Base-by-base conservation (phyloP, 2,888 invertebrate genomes). In the Coenonympha glycerion region DNA sequence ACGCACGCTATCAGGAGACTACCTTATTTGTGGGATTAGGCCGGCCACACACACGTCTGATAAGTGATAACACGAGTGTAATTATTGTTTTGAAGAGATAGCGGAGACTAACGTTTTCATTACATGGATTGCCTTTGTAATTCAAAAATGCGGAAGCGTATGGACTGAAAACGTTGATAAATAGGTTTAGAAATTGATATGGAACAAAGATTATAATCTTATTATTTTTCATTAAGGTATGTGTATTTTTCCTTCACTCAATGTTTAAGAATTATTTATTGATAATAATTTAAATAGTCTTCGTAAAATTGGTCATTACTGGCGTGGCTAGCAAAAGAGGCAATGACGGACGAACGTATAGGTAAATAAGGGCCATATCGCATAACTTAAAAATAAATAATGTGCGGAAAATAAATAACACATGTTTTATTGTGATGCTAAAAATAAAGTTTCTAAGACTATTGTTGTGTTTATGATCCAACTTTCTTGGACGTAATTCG, bases 41-140 rank as follows among this genome's bases (percentile, higher is more conserved):
- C 54, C 50, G 71, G 39, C 39, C 76, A 72, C 77, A 76, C 75
- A 65, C 70, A 59, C 55, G 57, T 49, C 45, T 58, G 76, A 75
- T 75, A 75, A 71, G 22, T 22, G 39, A 39, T 39, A 39, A 39
- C 52, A 37, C 31, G 21, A 24, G 47, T 52, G 52, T 58, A 55
- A 61, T 48, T 53, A 59, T 58, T 61, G 39, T 39, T 60, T 59
- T 59, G 51, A 50, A 39, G 48, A 57, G 60, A 61, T 64, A 62
- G 55, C 45, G 34, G 22, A 39, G 4, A 40, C 34, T 8, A 31
- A 44, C 44, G 41, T 42, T 30, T n/a, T 26, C 26, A 24, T 24
- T 24, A 39, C 8, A 24, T 4, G 24, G 24, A 22, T 24, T 39
- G 3, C 22, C 9, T 39, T 39, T 24, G 39, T 39, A 39, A 39